Evolutionary conservation across 2,113 vertebrate genomes (phyloP), one percentile per base, ranked within the genome.

Genomic region (Manacus vitellinus): DNA sequence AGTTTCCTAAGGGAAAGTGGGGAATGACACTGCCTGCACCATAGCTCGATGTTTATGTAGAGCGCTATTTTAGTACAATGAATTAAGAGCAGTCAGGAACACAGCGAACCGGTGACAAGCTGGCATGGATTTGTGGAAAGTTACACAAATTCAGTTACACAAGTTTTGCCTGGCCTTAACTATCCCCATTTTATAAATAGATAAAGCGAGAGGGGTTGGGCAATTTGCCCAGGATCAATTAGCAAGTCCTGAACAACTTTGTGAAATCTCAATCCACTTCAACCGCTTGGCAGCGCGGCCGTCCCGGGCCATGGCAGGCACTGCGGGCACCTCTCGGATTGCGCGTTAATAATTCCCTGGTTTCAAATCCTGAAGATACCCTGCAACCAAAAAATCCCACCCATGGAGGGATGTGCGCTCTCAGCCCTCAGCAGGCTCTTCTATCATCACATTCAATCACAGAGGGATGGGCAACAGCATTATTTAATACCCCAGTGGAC

Each of bases 61-160:
- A 62, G 85, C 1, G 7, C 88, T 95, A 96, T 96, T 97, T 97
- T 96, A 52, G 94, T 83, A 15, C 63, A 55, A 59, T 62, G 94
- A 94, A 96, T 96, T 93, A 95, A 88, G 95, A 95, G 95, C 95
- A 94, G 92, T 78, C 95, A 96, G 95, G 95, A 97, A 97, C 94
- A 94, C 82, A 71, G 90, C 3, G 75, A 96, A 81, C 90, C 49
- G 24, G 95, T 93, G 95, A 96, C 95, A 94, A 94, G 95, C 91
- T 96, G 96, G 95, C 95, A 96, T 30, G 94, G 95, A 95, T 96
- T 93, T 86, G 90, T 95, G 95, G 96, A 96, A 96, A 96, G 95
- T 96, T 96, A 94, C 95, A 97, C 93, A 97, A 97, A 97, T 91
- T 96, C 81, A 88, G 95, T 97, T 96, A 95, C 92, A 96, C 92